Percentiles rank a stretch among this genome's conserved stretches.
Evolutionary conservation across 2,888 invertebrate genomes (phyloP).

Genomic region (Melanostoma scalare): DNA sequence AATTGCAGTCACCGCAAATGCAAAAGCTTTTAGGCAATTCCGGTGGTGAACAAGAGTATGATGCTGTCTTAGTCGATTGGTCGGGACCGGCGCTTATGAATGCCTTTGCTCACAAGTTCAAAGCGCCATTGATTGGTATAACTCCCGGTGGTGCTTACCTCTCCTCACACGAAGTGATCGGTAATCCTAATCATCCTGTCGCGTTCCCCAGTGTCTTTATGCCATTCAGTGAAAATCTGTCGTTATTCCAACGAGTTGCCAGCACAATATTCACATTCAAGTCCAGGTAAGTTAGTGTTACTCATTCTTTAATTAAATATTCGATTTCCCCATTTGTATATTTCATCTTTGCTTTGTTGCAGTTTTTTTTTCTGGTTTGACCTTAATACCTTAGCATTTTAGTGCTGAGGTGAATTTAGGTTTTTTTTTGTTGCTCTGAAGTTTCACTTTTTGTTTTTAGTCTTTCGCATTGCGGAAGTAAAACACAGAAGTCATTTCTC

Average conservation of each 20-base stretch:
- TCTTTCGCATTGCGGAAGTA: background rate
- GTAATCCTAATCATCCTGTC: conserved; percentile 83
- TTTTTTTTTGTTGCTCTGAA: background rate
- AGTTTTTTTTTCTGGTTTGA: background rate
- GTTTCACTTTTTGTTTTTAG: conserved; percentile 27
- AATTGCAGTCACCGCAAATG: conserved; percentile 75
- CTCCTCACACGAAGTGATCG: conserved; percentile 83
- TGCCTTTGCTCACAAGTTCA: conserved; percentile 83
- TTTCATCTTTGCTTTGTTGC: background rate
- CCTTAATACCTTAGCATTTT: background rate
- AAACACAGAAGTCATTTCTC: no score
- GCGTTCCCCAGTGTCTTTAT: conserved; percentile 83
- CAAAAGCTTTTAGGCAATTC: conserved; percentile 70
- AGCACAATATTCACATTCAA: conserved; percentile 74
- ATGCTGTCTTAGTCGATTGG: conserved; percentile 84
- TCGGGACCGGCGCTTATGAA: conserved; percentile 82
- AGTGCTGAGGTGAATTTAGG: background rate
- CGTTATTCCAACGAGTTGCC: conserved; percentile 79
- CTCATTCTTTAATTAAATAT: background rate
- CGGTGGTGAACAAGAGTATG: conserved; percentile 82
- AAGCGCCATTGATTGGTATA: conserved; percentile 83
- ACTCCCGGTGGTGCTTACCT: conserved; percentile 83
- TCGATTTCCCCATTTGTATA: conserved; percentile 35
- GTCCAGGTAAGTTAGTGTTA: conserved; percentile 73
- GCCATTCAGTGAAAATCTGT: conserved; percentile 81